Evolutionary conservation across 2,888 invertebrate species (phyloP), one percentile per base, ranked within the genome.

Genomic region (Plemyria rubiginata): DNA sequence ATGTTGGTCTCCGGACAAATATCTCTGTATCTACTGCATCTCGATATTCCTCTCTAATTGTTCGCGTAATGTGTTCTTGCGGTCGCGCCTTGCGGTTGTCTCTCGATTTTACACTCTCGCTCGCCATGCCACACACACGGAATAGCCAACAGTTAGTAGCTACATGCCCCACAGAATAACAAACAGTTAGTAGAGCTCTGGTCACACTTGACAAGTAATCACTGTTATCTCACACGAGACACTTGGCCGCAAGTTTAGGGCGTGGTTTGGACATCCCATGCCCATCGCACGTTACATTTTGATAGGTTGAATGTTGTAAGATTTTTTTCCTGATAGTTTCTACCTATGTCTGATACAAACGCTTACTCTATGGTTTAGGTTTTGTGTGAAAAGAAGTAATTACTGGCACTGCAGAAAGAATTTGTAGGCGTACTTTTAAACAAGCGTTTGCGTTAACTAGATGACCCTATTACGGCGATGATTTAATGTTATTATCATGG

Each of bases 31-130:
- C 38, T 54, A 40, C 13, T 32, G 7, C 13, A n/a, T 28, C 4
- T 22, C 11, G 4, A 59, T 78, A 79, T 80, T 77, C 76, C 74
- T 70, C 70, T 77, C 73, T 81, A 84, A 84, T 84, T 77, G 80
- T 78, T 78, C 77, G 76, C 76, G 78, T 81, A 83, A 83, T 80
- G 71, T 67, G 71, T 66, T 62, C 68, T 68, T 70, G 68, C 65
- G 65, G 70, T 70, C 63, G 67, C 65, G 56, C 54, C 61, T 58
- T 68, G 73, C 70, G 76, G 77, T 74, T 54, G 70, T 63, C 70
- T 60, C 63, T 55, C 65, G 57, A 67, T 66, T 66, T 70, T 71
- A 76, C 66, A 76, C 74, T 73, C 62, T 67, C 65, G 54, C 69
- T 61, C 65, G n/a, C n/a, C n/a, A 59, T 59, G 53, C 53, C 53